Conservation (phyloP, 2,888 invertebrate species). For the Agrilus cyanescens region DNA sequence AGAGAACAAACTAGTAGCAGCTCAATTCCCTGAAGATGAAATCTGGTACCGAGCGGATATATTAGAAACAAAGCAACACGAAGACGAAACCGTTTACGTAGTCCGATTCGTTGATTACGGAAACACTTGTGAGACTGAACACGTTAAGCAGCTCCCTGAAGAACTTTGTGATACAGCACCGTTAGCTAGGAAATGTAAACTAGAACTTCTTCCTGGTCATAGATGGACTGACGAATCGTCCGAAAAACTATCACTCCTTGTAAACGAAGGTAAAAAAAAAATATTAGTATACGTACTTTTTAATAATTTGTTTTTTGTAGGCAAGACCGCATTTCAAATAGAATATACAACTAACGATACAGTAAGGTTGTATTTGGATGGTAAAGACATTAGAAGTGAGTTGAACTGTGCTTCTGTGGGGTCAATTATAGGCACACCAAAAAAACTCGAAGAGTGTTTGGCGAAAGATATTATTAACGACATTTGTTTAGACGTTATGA, state of each 20-base stretch:
- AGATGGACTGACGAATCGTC: constrained; percentile 34
- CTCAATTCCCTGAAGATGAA: constrained; percentile 35
- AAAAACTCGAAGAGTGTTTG: constrained; percentile 7
- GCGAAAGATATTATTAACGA: neutral
- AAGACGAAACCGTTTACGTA: constrained; percentile 38
- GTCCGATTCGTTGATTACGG: constrained; percentile 53
- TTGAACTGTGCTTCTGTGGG: constrained; percentile 17
- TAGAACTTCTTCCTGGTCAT: constrained; percentile 35
- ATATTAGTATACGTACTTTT: neutral
- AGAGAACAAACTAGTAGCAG: constrained; percentile 29
- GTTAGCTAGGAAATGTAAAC: constrained; percentile 43
- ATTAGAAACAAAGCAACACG: constrained; percentile 27
- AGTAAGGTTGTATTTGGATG: constrained; percentile 25
- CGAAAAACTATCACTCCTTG: constrained; percentile 29
- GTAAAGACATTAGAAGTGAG: constrained; percentile 23
- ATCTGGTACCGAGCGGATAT: constrained; percentile 49
- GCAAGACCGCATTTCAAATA: constrained; percentile 24
- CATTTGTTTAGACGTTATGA: neutral
- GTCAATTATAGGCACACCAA: constrained; percentile 17
- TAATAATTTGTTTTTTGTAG: constrained; percentile 13
- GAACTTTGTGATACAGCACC: constrained; percentile 39
- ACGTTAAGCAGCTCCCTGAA: constrained; percentile 42
- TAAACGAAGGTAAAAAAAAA: constrained; percentile 25
- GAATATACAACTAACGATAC: constrained; percentile 23
- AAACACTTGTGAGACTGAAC: constrained; percentile 42